phyloP scores from a whole-genome alignment of 2,797 vertebrate genomes.

The Syndactyla subalaris region DNA sequence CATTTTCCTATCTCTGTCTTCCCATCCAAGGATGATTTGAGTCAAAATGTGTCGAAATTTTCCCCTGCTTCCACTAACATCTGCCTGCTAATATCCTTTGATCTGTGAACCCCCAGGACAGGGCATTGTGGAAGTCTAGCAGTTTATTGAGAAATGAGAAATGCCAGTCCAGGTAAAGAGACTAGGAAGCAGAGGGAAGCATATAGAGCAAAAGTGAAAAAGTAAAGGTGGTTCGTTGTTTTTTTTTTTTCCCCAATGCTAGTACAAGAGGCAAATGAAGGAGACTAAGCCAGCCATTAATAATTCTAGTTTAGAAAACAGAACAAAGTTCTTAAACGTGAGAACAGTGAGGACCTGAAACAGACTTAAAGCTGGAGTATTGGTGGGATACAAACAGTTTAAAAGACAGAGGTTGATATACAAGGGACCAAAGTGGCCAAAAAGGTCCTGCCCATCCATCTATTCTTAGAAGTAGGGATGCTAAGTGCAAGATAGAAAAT shows the following conservation, averaged over 20 bases:
- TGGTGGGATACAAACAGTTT: neutral
- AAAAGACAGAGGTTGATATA: neutral
- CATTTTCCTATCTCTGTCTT: neutral
- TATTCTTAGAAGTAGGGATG: neutral
- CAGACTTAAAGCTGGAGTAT: neutral
- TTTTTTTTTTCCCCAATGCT: neutral
- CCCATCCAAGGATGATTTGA: neutral
- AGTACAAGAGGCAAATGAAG: neutral
- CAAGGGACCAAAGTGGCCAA: neutral
- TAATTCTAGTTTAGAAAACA: neutral
- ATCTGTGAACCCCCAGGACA: neutral
- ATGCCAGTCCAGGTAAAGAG: neutral
- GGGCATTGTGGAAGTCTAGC: neutral
- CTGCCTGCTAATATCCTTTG: neutral
- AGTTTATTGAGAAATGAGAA: neutral
- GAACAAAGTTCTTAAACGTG: neutral
- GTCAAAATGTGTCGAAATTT: neutral
- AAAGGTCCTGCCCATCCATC: neutral
- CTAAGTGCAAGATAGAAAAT: neutral
- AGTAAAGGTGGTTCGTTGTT: rapidly evolving
- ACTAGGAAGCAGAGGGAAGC: neutral
- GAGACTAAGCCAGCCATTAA: neutral
- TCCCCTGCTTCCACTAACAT: neutral
- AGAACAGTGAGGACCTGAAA: neutral
- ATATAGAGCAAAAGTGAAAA: neutral